Percentiles rank a stretch among this genome's conserved stretches.
Evolutionary conservation across 2,888 invertebrate genomes (phyloP).

Genomic region (Cremastinae sp.): DNA sequence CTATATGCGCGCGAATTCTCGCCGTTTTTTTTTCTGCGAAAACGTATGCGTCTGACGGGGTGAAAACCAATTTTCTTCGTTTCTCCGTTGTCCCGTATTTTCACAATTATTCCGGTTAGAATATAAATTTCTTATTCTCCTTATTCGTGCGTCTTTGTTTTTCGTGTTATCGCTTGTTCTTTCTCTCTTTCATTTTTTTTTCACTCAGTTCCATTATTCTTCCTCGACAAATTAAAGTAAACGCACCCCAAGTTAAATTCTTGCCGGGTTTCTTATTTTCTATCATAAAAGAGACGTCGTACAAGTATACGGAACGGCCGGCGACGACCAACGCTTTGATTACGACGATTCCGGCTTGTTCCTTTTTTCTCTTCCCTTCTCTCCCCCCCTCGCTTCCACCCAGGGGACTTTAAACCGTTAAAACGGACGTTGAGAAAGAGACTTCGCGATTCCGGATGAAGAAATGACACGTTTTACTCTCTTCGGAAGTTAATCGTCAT

Average conservation of each 20-base stretch:
- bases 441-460: no score
- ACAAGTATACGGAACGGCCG: conserved; percentile 7
- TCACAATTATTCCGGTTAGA: no score
- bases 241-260: conserved; percentile 3
- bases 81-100: no score
- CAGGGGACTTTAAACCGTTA: no score
- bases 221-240: conserved; percentile 21
- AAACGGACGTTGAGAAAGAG: no score
- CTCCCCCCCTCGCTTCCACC: no score
- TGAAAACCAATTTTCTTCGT: conserved; percentile 11
- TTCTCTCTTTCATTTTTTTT: not conserved
- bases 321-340: conserved; percentile 22
- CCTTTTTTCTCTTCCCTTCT: not conserved
- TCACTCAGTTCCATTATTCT: not conserved
- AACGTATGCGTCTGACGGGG: no score
- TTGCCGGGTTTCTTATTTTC: conserved; percentile 26
- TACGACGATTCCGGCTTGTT: conserved; percentile 5
- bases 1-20: no score
- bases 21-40: no score
- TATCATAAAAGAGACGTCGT: conserved; percentile 12
- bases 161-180: not conserved
- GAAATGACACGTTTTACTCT: no score
- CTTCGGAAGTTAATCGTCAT: no score
- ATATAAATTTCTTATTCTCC: no score
- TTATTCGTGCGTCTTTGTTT: not conserved